Base-by-base conservation (phyloP, 1,140 invertebrate species). In the honey bee (Apis mellifera) region DNA sequence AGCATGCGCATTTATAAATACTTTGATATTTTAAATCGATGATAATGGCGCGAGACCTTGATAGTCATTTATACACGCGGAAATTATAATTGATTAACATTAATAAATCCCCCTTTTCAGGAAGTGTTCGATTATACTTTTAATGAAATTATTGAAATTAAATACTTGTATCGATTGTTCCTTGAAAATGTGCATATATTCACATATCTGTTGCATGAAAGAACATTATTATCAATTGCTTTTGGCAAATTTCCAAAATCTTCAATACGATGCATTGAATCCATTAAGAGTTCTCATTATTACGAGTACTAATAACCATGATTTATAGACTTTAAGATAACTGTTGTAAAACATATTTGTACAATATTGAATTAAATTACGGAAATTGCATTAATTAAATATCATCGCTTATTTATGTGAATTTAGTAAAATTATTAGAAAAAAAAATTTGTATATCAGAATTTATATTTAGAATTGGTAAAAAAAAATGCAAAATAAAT, bases 1-100 rank as follows among this genome's bases (percentile, higher is more conserved):
- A 69, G 82, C 82, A 59, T 70, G 79, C 75, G 69, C 80, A 5
- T 0, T 0, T 3, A 60, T 23, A 13, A 7, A 13, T 60, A 4
- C 48, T 71, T 78, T 70, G 66, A 86, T 78, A 75, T 87, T 79
- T 87, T 74, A 78, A 83, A 87, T 84, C 81, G 75, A 78, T 71
- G 55, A 2, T 5, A 59, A 19, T 32, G 65, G 57, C 69, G 73
- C 69, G 70, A 60, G 85, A 80, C 85, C 86, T 87, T 87, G 86
- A 79, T 85, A 66, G 1, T 55, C 48, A 48, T 59, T 80, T 69
- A 52, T 21, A n/a, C 71, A n/a, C 15, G 59, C 65, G 78, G 75
- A 65, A 55, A 71, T 82, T 55, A n/a, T 57, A 71, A 82, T 82
- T 78, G 66, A 82, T 60, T n/a, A n/a, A 13, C 17, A 50, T 55